A percentile compares a stretch with the other conserved stretches of the same genome.
These are phyloP conservation scores for Cygnus buccinator DNA, from an alignment of 2,113 vertebrate species.

Conservation along the genomic window DNA sequence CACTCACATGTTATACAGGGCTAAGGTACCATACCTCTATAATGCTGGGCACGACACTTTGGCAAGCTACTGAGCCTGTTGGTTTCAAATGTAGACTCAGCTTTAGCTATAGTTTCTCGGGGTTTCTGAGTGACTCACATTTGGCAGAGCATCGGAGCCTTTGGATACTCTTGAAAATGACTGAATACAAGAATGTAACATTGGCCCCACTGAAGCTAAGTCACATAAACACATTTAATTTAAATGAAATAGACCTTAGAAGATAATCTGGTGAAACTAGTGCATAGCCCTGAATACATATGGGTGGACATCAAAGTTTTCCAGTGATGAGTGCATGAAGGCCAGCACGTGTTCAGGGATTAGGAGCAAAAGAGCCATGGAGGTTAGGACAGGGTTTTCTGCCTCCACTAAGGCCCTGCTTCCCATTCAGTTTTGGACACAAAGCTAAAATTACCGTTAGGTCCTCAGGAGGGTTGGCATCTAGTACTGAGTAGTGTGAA, in stretches of 20 bases:
- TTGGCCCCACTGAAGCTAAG: conserved; percentile 4
- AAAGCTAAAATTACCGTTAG: not conserved
- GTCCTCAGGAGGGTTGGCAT: not conserved
- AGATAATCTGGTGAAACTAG: not conserved
- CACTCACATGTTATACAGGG: not conserved
- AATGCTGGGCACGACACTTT: not conserved
- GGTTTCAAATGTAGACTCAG: conserved; percentile 10
- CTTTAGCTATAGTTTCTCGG: not conserved
- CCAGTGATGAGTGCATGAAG: not conserved
- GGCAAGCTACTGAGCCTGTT: not conserved
- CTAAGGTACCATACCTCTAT: not conserved
- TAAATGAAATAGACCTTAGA: not conserved
- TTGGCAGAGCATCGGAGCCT: not conserved
- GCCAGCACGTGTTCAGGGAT: not conserved
- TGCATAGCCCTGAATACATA: not conserved
- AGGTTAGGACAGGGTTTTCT: not conserved
- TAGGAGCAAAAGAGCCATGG: not conserved
- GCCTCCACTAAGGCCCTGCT: not conserved
- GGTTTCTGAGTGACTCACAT: not conserved
- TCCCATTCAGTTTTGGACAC: not conserved
- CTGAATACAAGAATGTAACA: not conserved
- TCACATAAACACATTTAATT: conserved; percentile 38
- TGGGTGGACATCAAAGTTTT: not conserved
- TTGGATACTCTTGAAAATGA: conserved; percentile 20
- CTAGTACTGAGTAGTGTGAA: not conserved